Evolutionary conservation across 1,140 invertebrate genomes (phyloP), one percentile per base, ranked within the genome.

Genomic region (Macrosteles quadrilineatus): DNA sequence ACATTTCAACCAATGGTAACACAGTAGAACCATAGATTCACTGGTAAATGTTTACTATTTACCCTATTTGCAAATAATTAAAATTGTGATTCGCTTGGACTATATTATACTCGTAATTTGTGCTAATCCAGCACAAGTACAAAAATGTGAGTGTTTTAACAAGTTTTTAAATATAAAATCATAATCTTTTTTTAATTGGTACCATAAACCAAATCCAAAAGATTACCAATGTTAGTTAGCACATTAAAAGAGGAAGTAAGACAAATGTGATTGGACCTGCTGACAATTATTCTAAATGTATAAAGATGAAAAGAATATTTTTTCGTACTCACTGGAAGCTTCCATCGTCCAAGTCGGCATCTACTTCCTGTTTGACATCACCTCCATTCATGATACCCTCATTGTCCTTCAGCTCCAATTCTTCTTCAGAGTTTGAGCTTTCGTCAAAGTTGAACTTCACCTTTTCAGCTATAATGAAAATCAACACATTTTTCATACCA

Each of bases 361-460:
- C 45, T 1, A 68, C 32, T 32, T 55, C 67, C 2, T 47, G 67
- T 32, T 55, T 53, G n/a, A 55, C 17, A 17, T 57, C 67, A 2
- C 3, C 50, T 17, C 67, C 67, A 32, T 68, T 68, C 1, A 68
- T 3, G 1, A 57, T 50, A 14, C 47, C 67, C 17, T 50, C 67
- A 25, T 68, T 68, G 43, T 68, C 67, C 19, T 55, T 53, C 67
- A 68, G 31, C 31, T 68, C 67, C 29, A 55, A 17, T 32, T 68
- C 67, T 4, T 57, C 47, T 4, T 68, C 67, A 12, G 43, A 47
- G 11, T 67, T 32, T 14, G 32, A 53, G 23, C 47, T 53, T 12
- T 68, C 67, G 32, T 57, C 67, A 32, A 68, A 68, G 23, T 68
- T 50, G 47, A 55, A 68, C 32, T 50, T 47, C 21, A 55, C 32